phyloP scores from a whole-genome alignment of 2,797 vertebrate genomes.

The Neosalanx taihuensis region DNA sequence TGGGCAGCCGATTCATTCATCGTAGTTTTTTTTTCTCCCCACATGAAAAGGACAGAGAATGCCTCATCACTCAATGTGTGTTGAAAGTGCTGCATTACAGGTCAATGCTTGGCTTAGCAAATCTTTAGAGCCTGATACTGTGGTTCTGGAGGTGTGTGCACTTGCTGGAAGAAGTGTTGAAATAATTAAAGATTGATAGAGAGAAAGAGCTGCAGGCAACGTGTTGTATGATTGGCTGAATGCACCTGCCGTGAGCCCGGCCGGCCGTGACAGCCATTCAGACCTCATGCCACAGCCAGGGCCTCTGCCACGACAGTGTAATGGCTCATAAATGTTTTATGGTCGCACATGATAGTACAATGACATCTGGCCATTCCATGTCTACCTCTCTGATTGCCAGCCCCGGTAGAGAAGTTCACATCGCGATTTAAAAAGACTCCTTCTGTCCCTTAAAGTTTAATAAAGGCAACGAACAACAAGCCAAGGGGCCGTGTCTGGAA shows the following conservation, averaged over 20 bases:
- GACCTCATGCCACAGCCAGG: constrained; percentile 40
- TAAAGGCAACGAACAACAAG: constrained; percentile 17
- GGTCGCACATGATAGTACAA: constrained; percentile 56
- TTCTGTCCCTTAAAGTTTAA: constrained; percentile 27
- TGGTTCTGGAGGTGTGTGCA: constrained; percentile 11
- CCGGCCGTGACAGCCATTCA: constrained; percentile 28
- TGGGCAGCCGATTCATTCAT: constrained; percentile 40
- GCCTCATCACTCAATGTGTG: constrained; percentile 24
- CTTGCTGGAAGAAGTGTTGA: background rate
- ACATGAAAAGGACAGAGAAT: constrained; percentile 36
- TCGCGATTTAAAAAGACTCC: constrained; percentile 30
- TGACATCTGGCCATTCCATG: constrained; percentile 65
- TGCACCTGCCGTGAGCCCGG: constrained; percentile 25
- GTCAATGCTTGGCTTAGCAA: constrained; percentile 2
- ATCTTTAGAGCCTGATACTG: constrained; percentile 12
- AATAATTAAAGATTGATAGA: constrained; percentile 31
- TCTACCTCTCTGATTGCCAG: constrained; percentile 32
- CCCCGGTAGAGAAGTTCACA: constrained; percentile 43
- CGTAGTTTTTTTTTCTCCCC: constrained; percentile 15
- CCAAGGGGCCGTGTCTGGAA: background rate
- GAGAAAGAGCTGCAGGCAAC: constrained; percentile 6
- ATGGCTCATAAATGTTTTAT: constrained; percentile 71
- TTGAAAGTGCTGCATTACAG: constrained; percentile 25
- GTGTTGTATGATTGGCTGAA: constrained; percentile 31
- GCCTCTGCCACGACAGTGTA: constrained; percentile 48